A percentile compares a stretch with the other conserved stretches of the same genome.
Evolutionary conservation across 2,113 vertebrate genomes (phyloP).

Genomic region (Setophaga kirtlandii): DNA sequence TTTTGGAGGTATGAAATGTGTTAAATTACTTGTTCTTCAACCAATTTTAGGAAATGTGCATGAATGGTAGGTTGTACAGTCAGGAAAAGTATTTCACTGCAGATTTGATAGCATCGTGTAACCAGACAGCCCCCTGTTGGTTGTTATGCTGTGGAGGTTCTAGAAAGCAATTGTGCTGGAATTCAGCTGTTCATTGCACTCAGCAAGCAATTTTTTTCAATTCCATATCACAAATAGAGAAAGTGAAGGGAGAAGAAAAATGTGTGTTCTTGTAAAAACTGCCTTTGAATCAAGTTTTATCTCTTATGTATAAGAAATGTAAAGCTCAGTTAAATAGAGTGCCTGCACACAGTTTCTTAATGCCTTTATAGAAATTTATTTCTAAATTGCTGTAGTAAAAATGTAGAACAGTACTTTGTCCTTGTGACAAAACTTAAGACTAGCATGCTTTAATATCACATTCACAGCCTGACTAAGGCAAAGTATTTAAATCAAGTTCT

Average conservation of each 20-base stretch:
- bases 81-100: background rate
- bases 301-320: background rate
- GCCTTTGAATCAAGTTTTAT: background rate
- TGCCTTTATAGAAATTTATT: background rate
- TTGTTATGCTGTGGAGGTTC: background rate
- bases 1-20: background rate
- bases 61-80: background rate
- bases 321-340: background rate
- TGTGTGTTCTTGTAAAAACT: background rate
- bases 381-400: background rate
- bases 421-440: background rate
- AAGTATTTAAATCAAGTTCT: background rate
- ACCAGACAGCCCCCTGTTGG: conserved; percentile 69
- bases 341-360: background rate
- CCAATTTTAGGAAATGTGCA: rapidly evolving
- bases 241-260: background rate
- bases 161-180: background rate
- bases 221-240: background rate
- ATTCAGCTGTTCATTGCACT: background rate
- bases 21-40: background rate
- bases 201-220: background rate
- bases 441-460: background rate
- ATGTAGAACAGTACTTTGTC: background rate
- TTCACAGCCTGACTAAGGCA: background rate
- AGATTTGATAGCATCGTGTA: background rate